Evolutionary conservation across 2,797 vertebrate species (phyloP).

Genomic region (Strix occidentalis): DNA sequence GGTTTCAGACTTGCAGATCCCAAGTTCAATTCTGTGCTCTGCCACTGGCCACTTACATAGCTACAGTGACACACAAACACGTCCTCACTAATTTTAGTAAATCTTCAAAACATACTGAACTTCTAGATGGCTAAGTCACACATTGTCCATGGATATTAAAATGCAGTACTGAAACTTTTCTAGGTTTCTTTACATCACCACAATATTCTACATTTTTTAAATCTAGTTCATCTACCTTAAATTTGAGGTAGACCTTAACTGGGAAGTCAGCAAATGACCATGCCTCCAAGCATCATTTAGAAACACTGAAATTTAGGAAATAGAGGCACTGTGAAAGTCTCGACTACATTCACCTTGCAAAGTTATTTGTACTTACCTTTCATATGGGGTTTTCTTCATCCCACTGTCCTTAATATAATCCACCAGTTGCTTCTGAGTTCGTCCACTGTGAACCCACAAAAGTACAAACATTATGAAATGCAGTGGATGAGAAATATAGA

Average conservation of each 20-base stretch:
- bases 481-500: background rate
- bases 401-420: conserved; percentile 91
- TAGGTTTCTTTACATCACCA: background rate
- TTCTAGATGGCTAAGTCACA: background rate
- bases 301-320: background rate
- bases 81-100: background rate
- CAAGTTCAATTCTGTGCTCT: background rate
- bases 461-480: background rate
- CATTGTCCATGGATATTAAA: background rate
- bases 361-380: conserved; percentile 80
- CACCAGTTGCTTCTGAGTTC: conserved; percentile 96
- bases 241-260: background rate
- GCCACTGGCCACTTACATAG: background rate
- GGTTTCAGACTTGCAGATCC: background rate
- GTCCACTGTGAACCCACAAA: conserved; percentile 82
- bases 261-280: background rate
- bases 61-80: background rate
- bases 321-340: background rate
- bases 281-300: background rate
- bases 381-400: conserved; percentile 87
- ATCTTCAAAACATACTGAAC: rapidly evolving
- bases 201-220: background rate
- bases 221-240: background rate
- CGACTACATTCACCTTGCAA: background rate
- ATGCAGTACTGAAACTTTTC: background rate